These are phyloP conservation scores for Malacosoma neustria DNA, from an alignment of 2,888 invertebrate genomes.

Conservation along the genomic window DNA sequence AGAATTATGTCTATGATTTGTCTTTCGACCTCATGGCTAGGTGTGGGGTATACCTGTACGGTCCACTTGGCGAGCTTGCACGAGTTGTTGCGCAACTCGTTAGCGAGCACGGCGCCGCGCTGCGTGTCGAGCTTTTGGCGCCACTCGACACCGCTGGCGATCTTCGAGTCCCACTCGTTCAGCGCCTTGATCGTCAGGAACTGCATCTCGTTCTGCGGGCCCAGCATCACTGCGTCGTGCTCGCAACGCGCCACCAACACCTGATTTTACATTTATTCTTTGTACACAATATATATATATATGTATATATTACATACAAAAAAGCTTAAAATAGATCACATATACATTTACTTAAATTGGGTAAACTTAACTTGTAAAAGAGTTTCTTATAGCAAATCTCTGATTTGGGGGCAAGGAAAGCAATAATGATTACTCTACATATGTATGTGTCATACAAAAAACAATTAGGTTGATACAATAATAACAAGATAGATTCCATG, in stretches of 20 bases:
- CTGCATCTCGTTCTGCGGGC: slow-evolving; percentile 91
- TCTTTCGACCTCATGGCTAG: too few species aligned
- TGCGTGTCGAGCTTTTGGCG: slow-evolving; percentile 97
- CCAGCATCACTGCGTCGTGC: slow-evolving; percentile 94
- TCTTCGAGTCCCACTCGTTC: slow-evolving; percentile 99
- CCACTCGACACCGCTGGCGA: slow-evolving; percentile 98
- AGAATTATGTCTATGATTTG: too few species aligned
- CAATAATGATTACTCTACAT: too few species aligned
- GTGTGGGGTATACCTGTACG: slow-evolving; percentile 83
- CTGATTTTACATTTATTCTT: slow-evolving; percentile 30
- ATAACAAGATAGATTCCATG: too few species aligned
- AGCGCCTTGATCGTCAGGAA: slow-evolving; percentile 97
- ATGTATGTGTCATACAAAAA: too few species aligned
- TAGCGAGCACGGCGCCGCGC: slow-evolving; percentile 97
- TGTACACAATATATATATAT: not conserved
- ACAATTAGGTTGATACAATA: too few species aligned
- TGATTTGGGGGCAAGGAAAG: too few species aligned
- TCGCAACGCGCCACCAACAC: slow-evolving; percentile 94
- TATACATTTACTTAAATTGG: too few species aligned
- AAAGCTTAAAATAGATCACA: too few species aligned
- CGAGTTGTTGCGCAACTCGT: slow-evolving; percentile 98
- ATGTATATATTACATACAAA: too few species aligned
- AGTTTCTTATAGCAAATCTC: too few species aligned
- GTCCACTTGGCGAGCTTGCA: slow-evolving; percentile 99
- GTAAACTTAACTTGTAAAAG: too few species aligned